phyloP scores from a whole-genome alignment of 1,140 invertebrate species.

The Trachelipus rathkii region DNA sequence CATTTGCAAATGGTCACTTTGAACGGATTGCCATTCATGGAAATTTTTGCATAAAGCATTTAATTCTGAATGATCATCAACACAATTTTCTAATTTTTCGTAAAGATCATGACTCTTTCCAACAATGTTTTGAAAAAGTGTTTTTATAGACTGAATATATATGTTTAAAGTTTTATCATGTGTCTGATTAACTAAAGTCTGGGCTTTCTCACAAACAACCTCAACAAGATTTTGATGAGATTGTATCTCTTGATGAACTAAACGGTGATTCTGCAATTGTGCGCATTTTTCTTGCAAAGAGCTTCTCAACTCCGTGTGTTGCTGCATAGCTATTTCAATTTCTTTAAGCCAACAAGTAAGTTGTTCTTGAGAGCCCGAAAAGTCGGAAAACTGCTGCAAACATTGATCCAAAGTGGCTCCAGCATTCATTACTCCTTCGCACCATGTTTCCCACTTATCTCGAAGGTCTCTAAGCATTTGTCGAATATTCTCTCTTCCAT shows the following conservation, averaged over 20 bases:
- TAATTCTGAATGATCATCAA: constrained; percentile 76
- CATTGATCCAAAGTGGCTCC: constrained; percentile 81
- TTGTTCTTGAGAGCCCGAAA: constrained; percentile 80
- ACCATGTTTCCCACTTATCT: constrained; percentile 79
- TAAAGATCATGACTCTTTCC: constrained; percentile 74
- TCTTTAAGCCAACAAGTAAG: constrained; percentile 87
- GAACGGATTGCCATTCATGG: constrained; percentile 71
- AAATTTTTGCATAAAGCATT: constrained; percentile 66
- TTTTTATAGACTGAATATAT: constrained; percentile 82
- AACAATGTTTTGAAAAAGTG: constrained; percentile 82
- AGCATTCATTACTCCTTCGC: constrained; percentile 72
- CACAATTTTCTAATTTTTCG: constrained; percentile 76
- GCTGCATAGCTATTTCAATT: constrained; percentile 83
- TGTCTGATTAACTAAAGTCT: constrained; percentile 80
- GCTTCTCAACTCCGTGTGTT: constrained; percentile 82
- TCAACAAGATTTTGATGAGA: constrained; percentile 85
- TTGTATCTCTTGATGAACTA: constrained; percentile 92
- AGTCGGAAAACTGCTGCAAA: constrained; percentile 81
- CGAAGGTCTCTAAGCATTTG: constrained; percentile 75
- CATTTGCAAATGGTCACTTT: constrained; percentile 64
- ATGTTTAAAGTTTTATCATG: constrained; percentile 78
- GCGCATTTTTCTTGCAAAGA: constrained; percentile 90
- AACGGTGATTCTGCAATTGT: constrained; percentile 87
- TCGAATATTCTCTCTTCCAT: constrained; percentile 83
- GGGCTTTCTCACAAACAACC: constrained; percentile 85